Evolutionary conservation across 30 jellyfish, hydroid and myxozoan species (phyloP).

Genomic region (Pseudorhiza aurosa): DNA sequence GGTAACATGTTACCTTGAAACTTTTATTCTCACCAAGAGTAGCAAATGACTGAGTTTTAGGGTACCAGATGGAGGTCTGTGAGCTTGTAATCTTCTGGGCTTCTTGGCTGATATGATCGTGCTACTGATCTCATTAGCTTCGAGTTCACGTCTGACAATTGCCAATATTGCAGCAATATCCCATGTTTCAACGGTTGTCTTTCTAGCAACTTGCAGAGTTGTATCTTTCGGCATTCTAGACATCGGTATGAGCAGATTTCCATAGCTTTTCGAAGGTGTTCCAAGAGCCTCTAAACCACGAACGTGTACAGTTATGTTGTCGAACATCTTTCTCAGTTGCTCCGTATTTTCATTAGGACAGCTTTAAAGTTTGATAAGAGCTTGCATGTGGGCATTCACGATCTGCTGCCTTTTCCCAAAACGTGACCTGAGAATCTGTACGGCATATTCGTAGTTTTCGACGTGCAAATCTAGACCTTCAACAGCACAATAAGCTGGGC

Average conservation of each 20-base stretch:
- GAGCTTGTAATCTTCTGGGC: background rate
- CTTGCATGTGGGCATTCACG: slow-evolving; percentile 1
- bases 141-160: slow-evolving; percentile 9
- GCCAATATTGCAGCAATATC: slow-evolving; percentile 18
- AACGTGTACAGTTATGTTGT: slow-evolving; percentile 21
- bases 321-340: background rate
- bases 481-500: background rate
- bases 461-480: background rate
- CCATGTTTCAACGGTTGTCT: slow-evolving; percentile 41
- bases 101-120: slow-evolving; percentile 3
- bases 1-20: slow-evolving; percentile 7
- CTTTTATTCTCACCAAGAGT: background rate
- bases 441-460: background rate
- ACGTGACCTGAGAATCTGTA: background rate
- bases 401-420: background rate
- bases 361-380: background rate
- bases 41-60: background rate
- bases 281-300: slow-evolving; percentile 42
- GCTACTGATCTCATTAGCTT: slow-evolving; percentile 17
- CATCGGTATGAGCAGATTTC: slow-evolving; percentile 26
- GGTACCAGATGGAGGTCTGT: background rate
- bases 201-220: slow-evolving; percentile 40
- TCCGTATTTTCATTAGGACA: background rate
- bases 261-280: slow-evolving; percentile 30
- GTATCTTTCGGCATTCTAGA: slow-evolving; percentile 35